Base-by-base conservation (phyloP, 1,140 invertebrate genomes). In the Microplitis mediator region DNA sequence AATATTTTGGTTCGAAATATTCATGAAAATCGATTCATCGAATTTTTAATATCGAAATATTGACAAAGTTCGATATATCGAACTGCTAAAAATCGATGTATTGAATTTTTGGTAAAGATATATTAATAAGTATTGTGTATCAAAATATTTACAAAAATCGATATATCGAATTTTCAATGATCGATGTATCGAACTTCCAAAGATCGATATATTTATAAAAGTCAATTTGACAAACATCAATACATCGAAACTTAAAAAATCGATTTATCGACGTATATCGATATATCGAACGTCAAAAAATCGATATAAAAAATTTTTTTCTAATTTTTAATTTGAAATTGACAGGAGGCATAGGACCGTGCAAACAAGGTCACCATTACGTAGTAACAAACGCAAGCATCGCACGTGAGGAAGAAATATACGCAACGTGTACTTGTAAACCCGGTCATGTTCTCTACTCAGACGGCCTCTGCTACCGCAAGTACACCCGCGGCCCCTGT, bases 401-500 rank as follows among this genome's bases (percentile, higher is more conserved):
- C 5, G 82, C 9, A n/a, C 63, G 14, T 62, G 64, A 70, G n/a
- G 69, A 83, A 0, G 69, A 83, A 0, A 76, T 80, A 3, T 85
- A 84, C 4, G 91, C 89, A 5, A 86, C 82, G 70, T 95, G 93
- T 77, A 80, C 82, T 4, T 95, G 94, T 81, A 93, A 94, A 83
- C 88, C 89, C 0, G 91, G 90, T 56, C 90, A 94, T 78, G 90
- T 92, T 1, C 87, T 89, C 1, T 92, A 92, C 86, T 80, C 86
- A 3, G 89, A 93, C 77, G 91, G 91, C 0, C 83, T 89, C 0
- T 95, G 94, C 78, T 95, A 95, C 81, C 85, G 93, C 31, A 86
- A 92, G 0, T 93, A 93, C 77, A 95, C 94, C 0, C 88, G 91
- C 68, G 94, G 94, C 0, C 94, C 94, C 0, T 95, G 94, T 77